Percentiles rank a stretch among this genome's conserved stretches.
Conservation (phyloP, 2,888 invertebrate species). For the Conomelus anceps region DNA sequence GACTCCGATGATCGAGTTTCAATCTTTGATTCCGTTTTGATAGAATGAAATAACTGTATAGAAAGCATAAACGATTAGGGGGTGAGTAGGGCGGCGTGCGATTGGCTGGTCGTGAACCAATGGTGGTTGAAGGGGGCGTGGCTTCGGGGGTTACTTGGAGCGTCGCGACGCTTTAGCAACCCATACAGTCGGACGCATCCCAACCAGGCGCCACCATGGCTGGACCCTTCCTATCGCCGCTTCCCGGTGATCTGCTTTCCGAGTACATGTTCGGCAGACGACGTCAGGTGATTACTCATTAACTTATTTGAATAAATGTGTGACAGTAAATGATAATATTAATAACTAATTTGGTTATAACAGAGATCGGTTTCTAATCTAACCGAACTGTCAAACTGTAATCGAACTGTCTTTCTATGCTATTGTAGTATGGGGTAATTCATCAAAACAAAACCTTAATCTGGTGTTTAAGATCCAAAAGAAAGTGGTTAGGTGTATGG, state of each 20-base stretch:
- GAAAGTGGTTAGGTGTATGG: too few relatives aligned
- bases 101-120: constrained; percentile 22
- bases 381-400: background rate
- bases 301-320: background rate
- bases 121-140: constrained; percentile 21
- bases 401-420: background rate
- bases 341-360: background rate
- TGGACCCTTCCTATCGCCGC: constrained; percentile 76
- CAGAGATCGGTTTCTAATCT: background rate
- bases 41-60: background rate
- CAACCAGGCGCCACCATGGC: constrained; percentile 52
- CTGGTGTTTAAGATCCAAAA: too few relatives aligned
- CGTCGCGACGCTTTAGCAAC: background rate
- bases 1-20: background rate
- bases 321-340: background rate
- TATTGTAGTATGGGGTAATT: too few relatives aligned
- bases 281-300: constrained; percentile 48
- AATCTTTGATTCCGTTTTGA: background rate
- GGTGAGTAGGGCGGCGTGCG: background rate
- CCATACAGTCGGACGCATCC: background rate
- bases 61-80: background rate
- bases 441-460: too few relatives aligned
- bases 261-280: constrained; percentile 90
- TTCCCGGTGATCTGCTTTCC: constrained; percentile 80
- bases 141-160: constrained; percentile 18